A percentile compares a stretch with the other conserved stretches of the same genome.
These are phyloP conservation scores for Amazona guildingii DNA, from an alignment of 2,113 vertebrate species.

Conservation along the genomic window DNA sequence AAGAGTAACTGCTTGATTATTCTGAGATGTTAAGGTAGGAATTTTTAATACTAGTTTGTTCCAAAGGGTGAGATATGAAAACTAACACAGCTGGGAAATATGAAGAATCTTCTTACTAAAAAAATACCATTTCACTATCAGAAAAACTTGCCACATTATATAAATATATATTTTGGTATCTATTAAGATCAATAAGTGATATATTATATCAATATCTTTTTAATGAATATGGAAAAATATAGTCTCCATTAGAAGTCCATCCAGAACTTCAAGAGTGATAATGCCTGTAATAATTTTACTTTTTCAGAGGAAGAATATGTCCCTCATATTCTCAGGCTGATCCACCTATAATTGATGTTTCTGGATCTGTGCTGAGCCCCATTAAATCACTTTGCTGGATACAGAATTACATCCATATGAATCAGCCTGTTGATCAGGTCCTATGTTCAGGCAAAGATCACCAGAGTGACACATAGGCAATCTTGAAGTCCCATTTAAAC, in stretches of 20 bases:
- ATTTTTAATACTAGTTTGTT: not conserved
- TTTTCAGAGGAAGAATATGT: not conserved
- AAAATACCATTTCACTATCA: not conserved
- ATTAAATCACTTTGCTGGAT: not conserved
- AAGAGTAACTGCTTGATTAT: not conserved
- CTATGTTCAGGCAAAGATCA: not conserved
- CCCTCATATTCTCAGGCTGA: not conserved
- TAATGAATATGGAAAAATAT: not conserved
- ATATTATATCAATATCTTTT: not conserved
- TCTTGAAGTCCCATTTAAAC: not conserved
- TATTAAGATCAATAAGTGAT: not conserved
- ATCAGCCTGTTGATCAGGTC: not conserved
- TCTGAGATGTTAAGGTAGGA: not conserved
- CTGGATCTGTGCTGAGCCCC: not conserved
- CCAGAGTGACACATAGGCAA: not conserved
- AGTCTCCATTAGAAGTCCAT: not conserved
- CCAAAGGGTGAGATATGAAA: not conserved
- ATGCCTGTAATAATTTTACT: not conserved
- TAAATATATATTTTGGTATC: not conserved
- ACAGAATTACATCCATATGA: not conserved
- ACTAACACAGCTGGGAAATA: not conserved
- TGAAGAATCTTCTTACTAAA: not conserved
- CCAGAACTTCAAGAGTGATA: not conserved
- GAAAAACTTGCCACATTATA: not conserved
- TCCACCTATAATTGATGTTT: not conserved